These are phyloP conservation scores for Zaprionus ghesquierei DNA, from an alignment of 1,140 invertebrate species.

Conservation along the genomic window DNA sequence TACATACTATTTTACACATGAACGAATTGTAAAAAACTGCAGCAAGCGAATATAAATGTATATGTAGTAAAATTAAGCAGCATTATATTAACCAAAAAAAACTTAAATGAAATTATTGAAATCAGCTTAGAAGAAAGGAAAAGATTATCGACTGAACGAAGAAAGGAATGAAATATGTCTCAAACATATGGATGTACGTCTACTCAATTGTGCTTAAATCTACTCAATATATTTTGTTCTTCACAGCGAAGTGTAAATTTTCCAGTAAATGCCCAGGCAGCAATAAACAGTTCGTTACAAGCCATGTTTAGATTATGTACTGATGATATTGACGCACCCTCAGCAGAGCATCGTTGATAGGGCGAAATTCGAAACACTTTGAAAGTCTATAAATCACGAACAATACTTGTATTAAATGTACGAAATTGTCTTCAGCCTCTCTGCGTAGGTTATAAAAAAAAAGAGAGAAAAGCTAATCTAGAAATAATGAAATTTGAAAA, in stretches of 20 bases:
- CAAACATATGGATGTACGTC: slow-evolving; percentile 41
- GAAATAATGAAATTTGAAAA: slow-evolving; percentile 54
- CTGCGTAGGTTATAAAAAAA: slow-evolving; percentile 13
- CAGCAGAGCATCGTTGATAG: slow-evolving; percentile 26
- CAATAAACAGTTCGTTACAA: slow-evolving; percentile 34
- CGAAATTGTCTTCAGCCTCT: slow-evolving; percentile 54
- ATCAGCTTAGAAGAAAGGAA: slow-evolving; percentile 58
- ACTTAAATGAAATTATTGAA: slow-evolving; percentile 61
- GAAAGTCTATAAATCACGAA: slow-evolving; percentile 55
- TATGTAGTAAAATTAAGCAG: slow-evolving; percentile 77
- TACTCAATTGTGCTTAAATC: slow-evolving; percentile 58
- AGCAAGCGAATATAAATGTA: slow-evolving; percentile 77
- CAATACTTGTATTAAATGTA: slow-evolving; percentile 68
- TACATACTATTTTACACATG: slow-evolving; percentile 43
- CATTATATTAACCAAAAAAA: slow-evolving; percentile 78
- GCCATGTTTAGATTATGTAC: slow-evolving; percentile 39
- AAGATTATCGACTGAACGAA: slow-evolving; percentile 29
- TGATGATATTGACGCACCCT: slow-evolving; percentile 27
- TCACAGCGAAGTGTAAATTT: slow-evolving; percentile 51
- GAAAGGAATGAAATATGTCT: slow-evolving; percentile 29
- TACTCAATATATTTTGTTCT: slow-evolving; percentile 44
- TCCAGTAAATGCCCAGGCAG: slow-evolving; percentile 16
- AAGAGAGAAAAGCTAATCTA: slow-evolving; percentile 45
- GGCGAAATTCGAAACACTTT: slow-evolving; percentile 35
- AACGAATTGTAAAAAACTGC: slow-evolving; percentile 56